phyloP scores from a whole-genome alignment of 2,113 vertebrate species.

The Puffinus mauretanicus region DNA sequence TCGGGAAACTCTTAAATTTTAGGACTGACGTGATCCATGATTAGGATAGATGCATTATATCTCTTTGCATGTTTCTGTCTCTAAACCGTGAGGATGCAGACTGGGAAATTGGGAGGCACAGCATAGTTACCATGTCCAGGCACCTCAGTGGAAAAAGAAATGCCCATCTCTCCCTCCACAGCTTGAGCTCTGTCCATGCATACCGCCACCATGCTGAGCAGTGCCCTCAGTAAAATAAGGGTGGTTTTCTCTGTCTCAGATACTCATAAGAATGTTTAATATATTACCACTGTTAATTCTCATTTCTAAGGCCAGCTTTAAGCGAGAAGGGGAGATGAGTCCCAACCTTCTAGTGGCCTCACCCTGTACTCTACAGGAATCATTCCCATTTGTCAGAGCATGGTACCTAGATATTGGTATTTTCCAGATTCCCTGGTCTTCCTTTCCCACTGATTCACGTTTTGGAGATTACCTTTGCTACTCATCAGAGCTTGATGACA shows the following conservation, averaged over 20 bases:
- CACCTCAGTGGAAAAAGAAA: not conserved
- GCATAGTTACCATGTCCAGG: not conserved
- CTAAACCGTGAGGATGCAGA: not conserved
- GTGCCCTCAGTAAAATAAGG: not conserved
- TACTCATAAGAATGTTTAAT: not conserved
- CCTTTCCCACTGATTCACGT: not conserved
- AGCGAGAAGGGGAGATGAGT: not conserved
- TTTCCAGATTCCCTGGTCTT: not conserved
- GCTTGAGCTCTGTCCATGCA: not conserved
- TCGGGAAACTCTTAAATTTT: not conserved
- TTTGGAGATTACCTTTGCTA: not conserved
- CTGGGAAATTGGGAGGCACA: not conserved
- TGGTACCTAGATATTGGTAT: not conserved
- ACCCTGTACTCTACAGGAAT: not conserved
- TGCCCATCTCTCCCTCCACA: not conserved
- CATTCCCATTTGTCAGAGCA: not conserved
- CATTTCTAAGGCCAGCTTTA: not conserved
- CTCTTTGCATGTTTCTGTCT: not conserved
- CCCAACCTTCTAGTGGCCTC: not conserved
- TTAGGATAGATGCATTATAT: not conserved
- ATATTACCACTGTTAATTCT: not conserved
- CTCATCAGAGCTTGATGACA: not conserved
- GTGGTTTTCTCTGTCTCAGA: not conserved
- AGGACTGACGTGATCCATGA: not conserved
- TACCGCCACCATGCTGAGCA: not conserved